Evolutionary conservation across 2,888 invertebrate species (phyloP).

Genomic region (Xanthia togata): DNA sequence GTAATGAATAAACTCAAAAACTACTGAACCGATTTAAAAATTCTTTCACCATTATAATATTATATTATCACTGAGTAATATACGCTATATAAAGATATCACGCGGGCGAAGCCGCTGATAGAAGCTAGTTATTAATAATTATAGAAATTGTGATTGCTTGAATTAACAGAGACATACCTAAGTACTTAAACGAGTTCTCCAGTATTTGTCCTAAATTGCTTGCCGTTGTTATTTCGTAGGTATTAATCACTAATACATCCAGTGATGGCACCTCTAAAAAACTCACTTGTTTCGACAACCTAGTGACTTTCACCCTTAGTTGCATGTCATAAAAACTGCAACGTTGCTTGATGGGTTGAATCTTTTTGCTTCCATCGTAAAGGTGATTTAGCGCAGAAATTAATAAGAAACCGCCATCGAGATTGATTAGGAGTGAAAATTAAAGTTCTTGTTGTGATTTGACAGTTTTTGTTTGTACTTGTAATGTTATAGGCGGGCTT

Average conservation of each 20-base stretch:
- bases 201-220: too few relatives aligned
- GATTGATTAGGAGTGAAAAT: conserved; percentile 84
- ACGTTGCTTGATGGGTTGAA: conserved; percentile 87
- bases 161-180: not conserved
- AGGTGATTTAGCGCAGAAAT: conserved; percentile 86
- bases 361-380: conserved; percentile 84
- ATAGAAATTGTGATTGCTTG: not conserved
- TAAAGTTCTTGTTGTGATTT: conserved; percentile 69
- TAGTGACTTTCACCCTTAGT: conserved; percentile 67
- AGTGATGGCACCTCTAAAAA: not conserved
- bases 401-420: conserved; percentile 83
- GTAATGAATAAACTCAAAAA: too few relatives aligned
- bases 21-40: too few relatives aligned
- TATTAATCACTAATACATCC: not conserved
- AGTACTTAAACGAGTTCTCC: not conserved
- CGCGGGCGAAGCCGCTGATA: too few relatives aligned
- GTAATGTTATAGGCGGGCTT: conserved; percentile 39
- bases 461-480: conserved; percentile 57
- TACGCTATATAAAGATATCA: too few relatives aligned
- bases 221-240: not conserved
- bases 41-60: too few relatives aligned
- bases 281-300: not conserved
- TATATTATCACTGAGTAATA: too few relatives aligned
- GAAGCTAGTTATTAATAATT: not conserved
- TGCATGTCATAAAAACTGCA: conserved; percentile 82